Evolutionary conservation across 2,888 invertebrate species (phyloP), one percentile per base, ranked within the genome.

Genomic region (Tribolium freemani): DNA sequence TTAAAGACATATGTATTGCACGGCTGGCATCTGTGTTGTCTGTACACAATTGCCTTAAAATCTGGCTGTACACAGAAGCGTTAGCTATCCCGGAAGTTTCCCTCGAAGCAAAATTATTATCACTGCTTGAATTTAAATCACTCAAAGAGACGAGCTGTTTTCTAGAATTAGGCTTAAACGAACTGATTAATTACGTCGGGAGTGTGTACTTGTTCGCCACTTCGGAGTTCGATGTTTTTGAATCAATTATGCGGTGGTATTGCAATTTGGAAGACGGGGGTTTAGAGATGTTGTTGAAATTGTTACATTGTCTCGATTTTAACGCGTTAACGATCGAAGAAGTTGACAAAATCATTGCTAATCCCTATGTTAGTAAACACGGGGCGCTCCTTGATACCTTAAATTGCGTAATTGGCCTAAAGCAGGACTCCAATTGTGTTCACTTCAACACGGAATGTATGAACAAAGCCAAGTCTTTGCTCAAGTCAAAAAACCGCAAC

Each of bases 221-320:
- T 51, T 77, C 73, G 48, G 87, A 87, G 78, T 74, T 84, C 13
- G 79, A 80, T 61, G 85, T 87, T 8, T 87, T 87, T 77, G 76
- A 83, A 77, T 75, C 81, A 16, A 81, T 81, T 48, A 84, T 86
- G 81, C 80, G 80, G 70, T 87, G 87, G 87, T 85, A 64, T 30
- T 50, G 69, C 5, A 70, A 74, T 60, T 5, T 67, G 10, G 63
- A 72, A 51, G 57, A 69, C 6, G 10, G 74, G 11, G n/a, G 26
- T 8, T 63, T 67, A n/a, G 57, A 79, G 10, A 61, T 75, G 8
- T 76, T 85, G 51, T 75, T 83, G 44, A 78, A 75, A 57, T 75
- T 86, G 53, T 75, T 87, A 48, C 77, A 77, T 66, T 85, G 85
- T 75, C 54, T 87, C 10, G 80, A 85, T 78, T 86, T 81, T 76